Base-by-base conservation (phyloP, 2,113 vertebrate genomes). In the Sitta europaea region DNA sequence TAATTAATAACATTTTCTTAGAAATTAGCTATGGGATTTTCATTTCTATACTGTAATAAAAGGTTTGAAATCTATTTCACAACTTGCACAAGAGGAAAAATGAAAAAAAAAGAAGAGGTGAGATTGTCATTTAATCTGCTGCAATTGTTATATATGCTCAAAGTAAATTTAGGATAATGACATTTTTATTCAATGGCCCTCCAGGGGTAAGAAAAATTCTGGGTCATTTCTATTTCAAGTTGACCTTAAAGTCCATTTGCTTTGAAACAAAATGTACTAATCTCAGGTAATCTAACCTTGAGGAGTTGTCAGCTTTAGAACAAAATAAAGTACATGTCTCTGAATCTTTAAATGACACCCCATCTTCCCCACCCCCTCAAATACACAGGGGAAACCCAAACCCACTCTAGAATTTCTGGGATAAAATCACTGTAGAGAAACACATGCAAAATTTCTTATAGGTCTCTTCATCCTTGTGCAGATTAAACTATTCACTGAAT, bases 101-200 rank as follows among this genome's bases (percentile, higher is more conserved):
- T 4, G 9, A 3, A 1, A 24, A 28, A 4, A 24, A 43, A 45
- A 63, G 31, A 40, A 33, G 13, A 48, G 1, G 12, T 3, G 21
- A 28, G 4, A 5, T 59, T 78, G 51, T 79, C 54, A 27, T 50
- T 83, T 76, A 67, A 29, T 53, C 35, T 86, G 25, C 43, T 77
- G 36, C 25, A 74, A 17, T 40, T 66, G 14, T 77, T 77, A 5
- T 15, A 66, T 10, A 11, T 28, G 12, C 40, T 63, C 62, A 71
- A 59, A 75, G 54, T 38, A 86, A 86, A 72, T 25, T 58, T 67
- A 55, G 29, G 21, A 54, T 43, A 82, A 63, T 35, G 29, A 51
- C 13, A 55, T 59, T 58, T 92, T 83, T 76, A 68, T 55, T 72
- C 35, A 70, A 6, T 31, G 5, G 12, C 27, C 28, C 24, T 12